phyloP scores from a whole-genome alignment of 2,113 vertebrate species.

The Litocranius walleri region DNA sequence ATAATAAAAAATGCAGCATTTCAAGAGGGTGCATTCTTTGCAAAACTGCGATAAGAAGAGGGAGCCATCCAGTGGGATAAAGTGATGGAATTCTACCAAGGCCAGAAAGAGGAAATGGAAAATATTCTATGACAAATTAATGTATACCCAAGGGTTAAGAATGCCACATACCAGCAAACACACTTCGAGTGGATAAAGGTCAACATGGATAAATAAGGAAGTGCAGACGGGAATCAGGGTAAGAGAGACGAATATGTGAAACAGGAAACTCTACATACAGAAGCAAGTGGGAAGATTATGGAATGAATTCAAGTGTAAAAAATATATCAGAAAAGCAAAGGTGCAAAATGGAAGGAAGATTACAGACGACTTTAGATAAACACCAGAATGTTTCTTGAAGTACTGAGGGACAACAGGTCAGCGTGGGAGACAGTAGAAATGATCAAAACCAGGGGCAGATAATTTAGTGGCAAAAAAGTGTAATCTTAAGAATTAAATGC shows the following conservation, averaged over 20 bases:
- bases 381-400: constrained; percentile 70
- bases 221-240: constrained; percentile 65
- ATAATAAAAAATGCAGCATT: constrained; percentile 72
- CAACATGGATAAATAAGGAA: constrained; percentile 68
- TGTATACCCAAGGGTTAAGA: constrained; percentile 62
- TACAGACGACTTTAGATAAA: constrained; percentile 69
- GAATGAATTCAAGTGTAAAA: constrained; percentile 65
- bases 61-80: constrained; percentile 67
- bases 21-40: constrained; percentile 66
- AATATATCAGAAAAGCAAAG: constrained; percentile 66
- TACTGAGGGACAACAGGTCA: constrained; percentile 58
- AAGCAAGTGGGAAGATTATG: constrained; percentile 38
- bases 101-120: constrained; percentile 73
- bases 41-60: constrained; percentile 72
- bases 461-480: constrained; percentile 68
- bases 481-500: constrained; percentile 67
- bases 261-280: constrained; percentile 50
- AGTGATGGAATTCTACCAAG: constrained; percentile 76
- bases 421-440: background rate
- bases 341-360: constrained; percentile 69
- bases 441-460: constrained; percentile 47
- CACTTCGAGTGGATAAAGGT: constrained; percentile 58
- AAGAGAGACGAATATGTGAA: constrained; percentile 48
- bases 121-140: constrained; percentile 74
- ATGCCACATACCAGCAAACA: constrained; percentile 63